These are phyloP conservation scores for Berghia stephanieae DNA, from an alignment of 1,140 invertebrate species.

Conservation along the genomic window DNA sequence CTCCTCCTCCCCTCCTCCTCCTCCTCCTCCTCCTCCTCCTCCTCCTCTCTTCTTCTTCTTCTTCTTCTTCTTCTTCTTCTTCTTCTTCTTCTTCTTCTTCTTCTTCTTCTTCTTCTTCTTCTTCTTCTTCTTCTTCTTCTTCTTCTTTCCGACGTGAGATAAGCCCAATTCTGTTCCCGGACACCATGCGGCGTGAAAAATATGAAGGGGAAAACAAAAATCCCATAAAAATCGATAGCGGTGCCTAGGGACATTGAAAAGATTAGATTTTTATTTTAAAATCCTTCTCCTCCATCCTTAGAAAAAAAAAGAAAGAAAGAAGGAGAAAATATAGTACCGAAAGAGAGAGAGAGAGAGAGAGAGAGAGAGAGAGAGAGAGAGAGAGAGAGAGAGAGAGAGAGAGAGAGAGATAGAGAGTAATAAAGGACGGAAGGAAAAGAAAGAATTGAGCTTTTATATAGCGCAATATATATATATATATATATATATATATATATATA, in stretches of 20 bases:
- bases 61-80: background rate
- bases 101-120: background rate
- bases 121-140: slow-evolving; percentile 12
- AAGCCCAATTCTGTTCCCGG: background rate
- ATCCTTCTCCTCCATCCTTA: background rate
- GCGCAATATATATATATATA: too few relatives aligned
- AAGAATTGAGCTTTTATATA: too few relatives aligned
- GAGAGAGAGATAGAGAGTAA: too few relatives aligned
- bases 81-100: background rate
- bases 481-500: too few relatives aligned
- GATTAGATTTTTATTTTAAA: background rate
- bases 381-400: too few relatives aligned
- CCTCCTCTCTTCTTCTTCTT: background rate
- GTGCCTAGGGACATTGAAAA: background rate
- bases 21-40: too few relatives aligned
- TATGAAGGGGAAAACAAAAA: background rate
- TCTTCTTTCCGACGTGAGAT: background rate
- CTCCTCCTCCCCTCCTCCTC: background rate
- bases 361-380: background rate
- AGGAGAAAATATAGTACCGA: background rate
- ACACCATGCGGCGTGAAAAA: background rate
- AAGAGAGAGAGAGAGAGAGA: slow-evolving; percentile 5
- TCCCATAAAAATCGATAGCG: background rate
- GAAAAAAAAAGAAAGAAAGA: slow-evolving; percentile 6
- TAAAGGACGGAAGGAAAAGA: too few relatives aligned